A percentile compares a stretch with the other conserved stretches of the same genome.
phyloP scores from a whole-genome alignment of 2,888 invertebrate genomes.

The Ophraella communa region DNA sequence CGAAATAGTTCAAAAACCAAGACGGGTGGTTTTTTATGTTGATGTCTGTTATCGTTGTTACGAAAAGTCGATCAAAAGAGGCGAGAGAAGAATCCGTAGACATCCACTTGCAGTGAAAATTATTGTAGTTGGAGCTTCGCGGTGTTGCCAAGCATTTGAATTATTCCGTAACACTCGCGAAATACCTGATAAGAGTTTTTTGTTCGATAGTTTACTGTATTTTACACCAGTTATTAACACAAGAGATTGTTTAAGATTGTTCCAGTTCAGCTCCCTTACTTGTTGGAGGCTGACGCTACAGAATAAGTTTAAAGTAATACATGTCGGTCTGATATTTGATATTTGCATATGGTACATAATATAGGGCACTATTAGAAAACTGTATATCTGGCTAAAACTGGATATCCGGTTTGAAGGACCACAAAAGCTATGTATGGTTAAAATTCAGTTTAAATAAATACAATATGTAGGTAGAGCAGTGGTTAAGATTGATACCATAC shows the following conservation, averaged over 20 bases:
- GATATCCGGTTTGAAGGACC: background rate
- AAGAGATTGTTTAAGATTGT: background rate
- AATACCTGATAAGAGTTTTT: background rate
- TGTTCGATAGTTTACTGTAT: background rate
- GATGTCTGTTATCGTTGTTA: background rate
- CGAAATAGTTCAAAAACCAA: background rate
- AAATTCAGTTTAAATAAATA: too few species aligned
- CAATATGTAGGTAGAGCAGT: too few species aligned
- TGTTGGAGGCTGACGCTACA: background rate
- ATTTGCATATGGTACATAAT: background rate
- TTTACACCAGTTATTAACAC: background rate
- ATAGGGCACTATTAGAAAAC: background rate
- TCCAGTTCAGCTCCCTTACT: background rate
- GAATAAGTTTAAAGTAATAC: background rate
- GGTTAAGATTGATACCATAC: too few species aligned
- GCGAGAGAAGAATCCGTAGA: background rate
- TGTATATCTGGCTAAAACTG: background rate
- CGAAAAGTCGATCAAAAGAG: background rate
- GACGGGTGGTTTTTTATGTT: background rate
- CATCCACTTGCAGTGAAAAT: background rate
- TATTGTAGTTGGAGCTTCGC: background rate
- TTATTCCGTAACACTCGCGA: background rate
- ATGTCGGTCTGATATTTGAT: background rate
- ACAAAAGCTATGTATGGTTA: too few species aligned
- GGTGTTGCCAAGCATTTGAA: background rate